Evolutionary conservation across 2,113 vertebrate genomes (phyloP).

Genomic region (Saguinus imperator): DNA sequence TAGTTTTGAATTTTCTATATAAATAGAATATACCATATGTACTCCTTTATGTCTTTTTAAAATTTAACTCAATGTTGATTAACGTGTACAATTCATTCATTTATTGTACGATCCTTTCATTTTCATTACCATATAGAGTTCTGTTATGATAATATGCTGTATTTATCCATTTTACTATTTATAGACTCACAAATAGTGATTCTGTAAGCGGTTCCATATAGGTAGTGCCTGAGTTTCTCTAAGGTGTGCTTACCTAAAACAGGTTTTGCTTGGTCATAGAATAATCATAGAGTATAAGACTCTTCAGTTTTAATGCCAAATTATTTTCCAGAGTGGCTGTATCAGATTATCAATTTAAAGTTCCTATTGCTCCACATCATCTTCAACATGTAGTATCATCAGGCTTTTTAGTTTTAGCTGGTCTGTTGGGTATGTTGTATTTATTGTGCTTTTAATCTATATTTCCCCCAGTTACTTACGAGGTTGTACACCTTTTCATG

Average conservation of each 20-base stretch:
- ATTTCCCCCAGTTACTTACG: not conserved
- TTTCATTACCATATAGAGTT: not conserved
- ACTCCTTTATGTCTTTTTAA: not conserved
- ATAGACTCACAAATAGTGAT: not conserved
- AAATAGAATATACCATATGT: not conserved
- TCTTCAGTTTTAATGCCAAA: not conserved
- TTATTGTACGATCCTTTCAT: not conserved
- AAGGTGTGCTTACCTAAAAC: not conserved
- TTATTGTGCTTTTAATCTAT: not conserved
- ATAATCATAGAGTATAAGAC: not conserved
- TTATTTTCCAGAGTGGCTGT: not conserved
- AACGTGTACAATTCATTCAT: not conserved
- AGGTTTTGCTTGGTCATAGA: not conserved
- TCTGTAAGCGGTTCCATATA: not conserved
- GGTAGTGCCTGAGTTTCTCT: not conserved
- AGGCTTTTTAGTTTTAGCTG: not conserved
- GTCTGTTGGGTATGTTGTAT: not conserved
- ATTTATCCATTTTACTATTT: not conserved
- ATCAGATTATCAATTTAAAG: not conserved
- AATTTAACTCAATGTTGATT: not conserved
- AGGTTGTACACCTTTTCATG: not conserved
- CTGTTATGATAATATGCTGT: not conserved
- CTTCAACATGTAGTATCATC: not conserved
- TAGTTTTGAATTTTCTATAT: not conserved
- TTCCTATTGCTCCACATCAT: not conserved